These are phyloP conservation scores for Platyrinchus mystaceus DNA, from an alignment of 2,797 vertebrate species.

Conservation along the genomic window DNA sequence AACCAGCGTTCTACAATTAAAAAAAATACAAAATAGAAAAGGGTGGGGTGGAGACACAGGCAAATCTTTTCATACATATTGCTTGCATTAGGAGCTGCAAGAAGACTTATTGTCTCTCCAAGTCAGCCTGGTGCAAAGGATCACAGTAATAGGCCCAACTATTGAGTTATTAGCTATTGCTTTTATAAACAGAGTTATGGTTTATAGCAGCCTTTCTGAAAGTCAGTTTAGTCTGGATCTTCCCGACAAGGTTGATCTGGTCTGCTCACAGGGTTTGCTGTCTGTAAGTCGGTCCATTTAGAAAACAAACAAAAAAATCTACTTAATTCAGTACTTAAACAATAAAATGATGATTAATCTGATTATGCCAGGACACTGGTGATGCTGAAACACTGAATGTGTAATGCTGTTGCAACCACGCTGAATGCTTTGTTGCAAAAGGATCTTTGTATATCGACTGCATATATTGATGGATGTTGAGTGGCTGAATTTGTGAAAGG, in stretches of 20 bases:
- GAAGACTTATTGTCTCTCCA: background rate
- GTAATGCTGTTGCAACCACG: background rate
- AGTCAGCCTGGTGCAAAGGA: background rate
- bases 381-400: background rate
- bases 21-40: background rate
- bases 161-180: background rate
- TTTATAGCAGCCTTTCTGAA: background rate
- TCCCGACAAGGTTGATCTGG: background rate
- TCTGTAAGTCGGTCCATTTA: background rate
- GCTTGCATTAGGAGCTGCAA: background rate
- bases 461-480: background rate
- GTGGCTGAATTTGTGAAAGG: background rate
- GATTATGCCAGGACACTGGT: background rate
- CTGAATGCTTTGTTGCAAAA: background rate
- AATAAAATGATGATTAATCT: background rate
- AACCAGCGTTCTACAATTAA: background rate
- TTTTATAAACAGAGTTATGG: background rate
- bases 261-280: background rate
- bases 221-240: slow-evolving; percentile 18
- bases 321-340: background rate
- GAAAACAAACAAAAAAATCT: background rate
- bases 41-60: background rate
- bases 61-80: background rate
- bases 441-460: background rate
- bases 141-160: background rate